phyloP scores from a whole-genome alignment of 2,113 vertebrate species.

The Thomomys bottae region DNA sequence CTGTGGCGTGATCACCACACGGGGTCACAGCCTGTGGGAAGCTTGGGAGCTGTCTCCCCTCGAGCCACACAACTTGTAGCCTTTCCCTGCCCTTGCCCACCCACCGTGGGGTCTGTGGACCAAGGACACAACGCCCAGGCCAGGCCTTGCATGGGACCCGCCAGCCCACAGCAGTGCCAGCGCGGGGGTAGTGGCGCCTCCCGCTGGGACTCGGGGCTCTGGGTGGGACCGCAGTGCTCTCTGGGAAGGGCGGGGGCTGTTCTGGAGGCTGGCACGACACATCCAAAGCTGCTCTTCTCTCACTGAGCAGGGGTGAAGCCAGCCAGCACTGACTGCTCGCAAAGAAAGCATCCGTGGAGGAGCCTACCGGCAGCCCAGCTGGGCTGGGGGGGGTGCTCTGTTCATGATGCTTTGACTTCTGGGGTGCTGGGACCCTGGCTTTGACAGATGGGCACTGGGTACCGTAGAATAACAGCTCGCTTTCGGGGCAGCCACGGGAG shows the following conservation, averaged over 20 bases:
- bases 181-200: neutral
- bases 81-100: too few relatives aligned
- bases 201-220: too few relatives aligned
- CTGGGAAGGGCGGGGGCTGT: too few relatives aligned
- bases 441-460: slow-evolving; percentile 73
- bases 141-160: neutral
- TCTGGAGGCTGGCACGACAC: too few relatives aligned
- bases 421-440: slow-evolving; percentile 76
- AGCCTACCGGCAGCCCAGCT: slow-evolving; percentile 33
- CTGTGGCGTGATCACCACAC: neutral
- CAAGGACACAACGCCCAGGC: neutral
- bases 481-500: slow-evolving; percentile 56
- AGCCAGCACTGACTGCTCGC: slow-evolving; percentile 59
- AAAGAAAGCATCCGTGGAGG: slow-evolving; percentile 54
- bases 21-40: neutral
- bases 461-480: slow-evolving; percentile 60
- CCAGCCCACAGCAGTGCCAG: too few relatives aligned
- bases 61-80: neutral
- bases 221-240: too few relatives aligned
- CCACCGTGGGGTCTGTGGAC: neutral
- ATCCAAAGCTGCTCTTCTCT: slow-evolving; percentile 62
- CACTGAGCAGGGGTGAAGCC: slow-evolving; percentile 62
- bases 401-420: slow-evolving; percentile 80
- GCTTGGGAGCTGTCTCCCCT: neutral
- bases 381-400: slow-evolving; percentile 73